phyloP scores from a whole-genome alignment of 2,888 invertebrate species.

The Megalurothrips usitatus region DNA sequence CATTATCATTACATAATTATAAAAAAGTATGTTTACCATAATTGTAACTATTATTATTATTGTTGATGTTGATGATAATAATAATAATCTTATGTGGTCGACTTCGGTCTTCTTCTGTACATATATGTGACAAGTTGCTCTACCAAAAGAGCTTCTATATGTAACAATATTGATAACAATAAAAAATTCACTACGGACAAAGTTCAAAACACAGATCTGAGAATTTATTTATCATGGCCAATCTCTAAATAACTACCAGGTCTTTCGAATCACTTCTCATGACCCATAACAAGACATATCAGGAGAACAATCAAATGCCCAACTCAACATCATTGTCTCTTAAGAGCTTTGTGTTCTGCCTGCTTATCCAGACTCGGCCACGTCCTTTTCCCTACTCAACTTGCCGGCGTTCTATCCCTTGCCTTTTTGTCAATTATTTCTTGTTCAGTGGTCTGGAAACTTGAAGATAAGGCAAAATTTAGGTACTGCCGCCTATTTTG shows the following conservation, averaged over 20 bases:
- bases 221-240: not conserved
- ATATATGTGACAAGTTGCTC: constrained; percentile 21
- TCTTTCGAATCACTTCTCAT: not conserved
- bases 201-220: not conserved
- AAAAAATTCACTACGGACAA: constrained; percentile 23
- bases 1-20: constrained; percentile 21
- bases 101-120: constrained; percentile 17
- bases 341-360: no score
- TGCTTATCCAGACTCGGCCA: no score
- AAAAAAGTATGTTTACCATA: constrained; percentile 18
- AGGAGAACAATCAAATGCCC: not conserved
- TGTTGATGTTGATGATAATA: constrained; percentile 5
- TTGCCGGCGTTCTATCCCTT: no score
- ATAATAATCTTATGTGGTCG: constrained; percentile 20
- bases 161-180: constrained; percentile 27
- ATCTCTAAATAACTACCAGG: not conserved
- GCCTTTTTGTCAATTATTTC: not conserved
- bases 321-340: not conserved
- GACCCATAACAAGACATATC: no score
- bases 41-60: constrained; percentile 22
- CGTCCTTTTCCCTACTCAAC: no score
- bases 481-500: no score
- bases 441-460: not conserved
- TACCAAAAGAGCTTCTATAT: constrained; percentile 17
- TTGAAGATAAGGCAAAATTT: not conserved